phyloP scores from a whole-genome alignment of 2,888 invertebrate genomes.

The Drosophila engyochracea region DNA sequence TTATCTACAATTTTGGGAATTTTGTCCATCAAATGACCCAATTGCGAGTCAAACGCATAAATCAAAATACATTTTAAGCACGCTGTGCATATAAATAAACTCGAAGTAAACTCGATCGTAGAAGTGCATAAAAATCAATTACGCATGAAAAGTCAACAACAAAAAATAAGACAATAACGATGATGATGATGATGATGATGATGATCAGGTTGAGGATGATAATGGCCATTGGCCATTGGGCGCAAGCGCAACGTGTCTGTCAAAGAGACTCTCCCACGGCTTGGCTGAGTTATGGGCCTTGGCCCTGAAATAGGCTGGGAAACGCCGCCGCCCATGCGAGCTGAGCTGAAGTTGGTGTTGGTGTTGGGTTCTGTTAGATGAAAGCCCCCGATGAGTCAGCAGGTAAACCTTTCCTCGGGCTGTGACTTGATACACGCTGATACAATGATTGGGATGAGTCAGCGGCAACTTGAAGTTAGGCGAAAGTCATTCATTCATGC shows the following conservation, averaged over 20 bases:
- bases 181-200: constrained; percentile 6
- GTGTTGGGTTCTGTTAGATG: constrained; percentile 41
- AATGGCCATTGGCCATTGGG: background rate
- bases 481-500: constrained; percentile 68
- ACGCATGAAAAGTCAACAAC: constrained; percentile 73
- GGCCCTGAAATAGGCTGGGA: constrained; percentile 15
- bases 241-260: background rate
- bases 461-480: constrained; percentile 60
- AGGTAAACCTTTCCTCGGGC: constrained; percentile 50
- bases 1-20: constrained; percentile 37
- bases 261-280: constrained; percentile 26
- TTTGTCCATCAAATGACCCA: constrained; percentile 55
- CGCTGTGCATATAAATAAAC: constrained; percentile 62
- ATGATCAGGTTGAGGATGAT: background rate
- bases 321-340: constrained; percentile 18
- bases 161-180: constrained; percentile 1
- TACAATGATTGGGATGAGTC: constrained; percentile 36
- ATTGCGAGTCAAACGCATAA: constrained; percentile 43
- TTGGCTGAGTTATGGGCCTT: constrained; percentile 35
- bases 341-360: background rate
- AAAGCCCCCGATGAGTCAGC: constrained; percentile 53
- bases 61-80: constrained; percentile 63
- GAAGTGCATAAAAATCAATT: constrained; percentile 76
- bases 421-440: constrained; percentile 30
- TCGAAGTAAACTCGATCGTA: constrained; percentile 7